Evolutionary conservation across 2,797 vertebrate species (phyloP).

Genomic region (Urocyon cinereoargenteus): DNA sequence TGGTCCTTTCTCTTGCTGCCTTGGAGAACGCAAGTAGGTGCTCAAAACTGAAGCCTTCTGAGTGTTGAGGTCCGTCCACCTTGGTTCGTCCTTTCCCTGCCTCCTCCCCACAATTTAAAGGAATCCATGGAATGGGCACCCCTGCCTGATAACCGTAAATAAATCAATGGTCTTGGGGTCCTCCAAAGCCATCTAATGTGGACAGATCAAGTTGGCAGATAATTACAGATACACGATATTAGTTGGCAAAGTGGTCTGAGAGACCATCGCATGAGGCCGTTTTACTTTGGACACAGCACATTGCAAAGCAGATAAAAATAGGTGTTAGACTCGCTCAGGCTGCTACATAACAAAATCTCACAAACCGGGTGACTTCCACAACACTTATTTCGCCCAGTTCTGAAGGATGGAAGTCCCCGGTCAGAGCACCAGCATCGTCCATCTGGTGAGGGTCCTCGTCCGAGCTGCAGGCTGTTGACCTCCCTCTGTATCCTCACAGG

Average conservation of each 20-base stretch:
- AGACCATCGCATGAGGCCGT: neutral
- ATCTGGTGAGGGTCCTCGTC: neutral
- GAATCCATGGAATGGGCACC: neutral
- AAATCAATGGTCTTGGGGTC: neutral
- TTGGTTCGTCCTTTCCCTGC: neutral
- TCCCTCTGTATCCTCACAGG: neutral
- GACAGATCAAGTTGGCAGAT: neutral
- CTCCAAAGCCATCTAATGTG: neutral
- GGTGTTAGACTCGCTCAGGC: neutral
- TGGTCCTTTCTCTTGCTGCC: neutral
- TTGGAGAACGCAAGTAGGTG: neutral
- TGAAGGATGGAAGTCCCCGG: neutral
- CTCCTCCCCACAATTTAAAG: neutral
- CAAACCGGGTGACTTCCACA: neutral
- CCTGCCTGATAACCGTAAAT: conserved; percentile 16
- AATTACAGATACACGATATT: neutral
- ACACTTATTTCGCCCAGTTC: neutral
- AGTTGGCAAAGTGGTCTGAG: conserved; percentile 42
- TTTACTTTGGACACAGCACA: conserved; percentile 26
- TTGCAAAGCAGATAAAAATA: conserved; percentile 37
- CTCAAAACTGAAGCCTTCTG: conserved; percentile 36
- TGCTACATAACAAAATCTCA: neutral
- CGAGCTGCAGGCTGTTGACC: neutral
- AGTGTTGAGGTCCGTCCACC: neutral
- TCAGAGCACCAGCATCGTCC: neutral